Base-by-base conservation (phyloP, 2,888 invertebrate genomes). In the Chelonus formosanus region DNA sequence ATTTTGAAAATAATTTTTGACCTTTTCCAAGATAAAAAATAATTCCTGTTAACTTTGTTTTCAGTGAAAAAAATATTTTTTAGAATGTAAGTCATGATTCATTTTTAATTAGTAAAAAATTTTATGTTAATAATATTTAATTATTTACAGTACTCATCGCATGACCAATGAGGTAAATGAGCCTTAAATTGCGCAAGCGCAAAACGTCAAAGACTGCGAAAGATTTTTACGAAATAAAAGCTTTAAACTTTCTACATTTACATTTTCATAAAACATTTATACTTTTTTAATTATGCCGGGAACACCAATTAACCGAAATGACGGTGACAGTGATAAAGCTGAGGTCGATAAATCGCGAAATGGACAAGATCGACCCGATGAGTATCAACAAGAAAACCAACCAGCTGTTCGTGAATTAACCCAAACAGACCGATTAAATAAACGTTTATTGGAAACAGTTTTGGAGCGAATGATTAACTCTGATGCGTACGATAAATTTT, bases 351-450 rank as follows among this genome's bases (percentile, higher is more conserved):
- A 54, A 63, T 54, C 52, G 48, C 45, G 54, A 47, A 67, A 71
- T 65, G 63, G 47, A 7, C 67, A 68, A 32, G 72, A 73, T 20
- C 75, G 74, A 65, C 73, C 63, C 32, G 72, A 70, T 36, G 71
- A 63, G 3, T 68, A 75, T 7, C 34, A 10, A 34, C 53, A 36
- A 53, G n/a, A 20, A 20, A 20, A n/a, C 3, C 43, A 52, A 53
- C 65, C 70, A 4, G 74, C 73, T 43, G 75, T 76, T 35, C 75
- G 87, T 59, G 89, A 89, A 82, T 80, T 88, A 67, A 89, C 88
- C 7, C 88, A 88, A 80, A 91, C 90, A 0, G 91, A 91, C 78
- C 88, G 86, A 70, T 76, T 91, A 65, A 91, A 91, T 78, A 91
- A 90, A 80, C 88, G 88, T 75, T 83, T 91, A 61, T 82, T 91